Percentiles rank a stretch among this genome's conserved stretches.
Conservation (phyloP, 2,113 vertebrate genomes). For the Grantiella picta region DNA sequence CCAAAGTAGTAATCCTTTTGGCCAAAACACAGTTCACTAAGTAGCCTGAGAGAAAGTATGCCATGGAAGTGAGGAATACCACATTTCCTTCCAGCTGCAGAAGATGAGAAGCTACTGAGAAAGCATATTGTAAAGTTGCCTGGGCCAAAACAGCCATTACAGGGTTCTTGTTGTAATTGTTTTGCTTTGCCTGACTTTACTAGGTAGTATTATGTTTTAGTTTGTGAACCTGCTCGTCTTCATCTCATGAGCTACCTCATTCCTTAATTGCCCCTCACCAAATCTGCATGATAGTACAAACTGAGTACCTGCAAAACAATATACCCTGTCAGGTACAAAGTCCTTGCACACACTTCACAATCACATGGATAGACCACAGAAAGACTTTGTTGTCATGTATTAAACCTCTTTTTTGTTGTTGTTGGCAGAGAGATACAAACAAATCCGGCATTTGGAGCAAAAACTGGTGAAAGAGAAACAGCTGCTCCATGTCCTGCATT, state of each 20-base stretch:
- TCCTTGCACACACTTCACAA: neutral
- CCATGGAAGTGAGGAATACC: neutral
- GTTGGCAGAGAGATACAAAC: neutral
- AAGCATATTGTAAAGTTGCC: neutral
- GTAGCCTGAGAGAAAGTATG: neutral
- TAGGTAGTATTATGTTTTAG: neutral
- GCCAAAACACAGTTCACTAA: neutral
- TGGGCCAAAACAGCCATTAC: neutral
- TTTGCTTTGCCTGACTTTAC: neutral
- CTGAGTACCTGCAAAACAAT: neutral
- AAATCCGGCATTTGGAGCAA: neutral
- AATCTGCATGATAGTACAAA: neutral
- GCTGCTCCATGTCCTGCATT: neutral
- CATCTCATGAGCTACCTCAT: neutral
- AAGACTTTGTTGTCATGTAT: neutral
- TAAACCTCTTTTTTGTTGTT: neutral
- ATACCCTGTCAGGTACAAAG: neutral
- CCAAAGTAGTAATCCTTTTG: neutral
- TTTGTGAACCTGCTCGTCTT: neutral
- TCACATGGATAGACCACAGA: neutral
- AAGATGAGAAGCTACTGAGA: neutral
- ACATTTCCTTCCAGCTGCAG: neutral
- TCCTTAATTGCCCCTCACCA: neutral
- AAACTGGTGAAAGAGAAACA: neutral
- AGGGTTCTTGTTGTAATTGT: neutral